A percentile compares a stretch with the other conserved stretches of the same genome.
Evolutionary conservation across 2,113 vertebrate genomes (phyloP).

Genomic region (Benitochromis conjunctus): DNA sequence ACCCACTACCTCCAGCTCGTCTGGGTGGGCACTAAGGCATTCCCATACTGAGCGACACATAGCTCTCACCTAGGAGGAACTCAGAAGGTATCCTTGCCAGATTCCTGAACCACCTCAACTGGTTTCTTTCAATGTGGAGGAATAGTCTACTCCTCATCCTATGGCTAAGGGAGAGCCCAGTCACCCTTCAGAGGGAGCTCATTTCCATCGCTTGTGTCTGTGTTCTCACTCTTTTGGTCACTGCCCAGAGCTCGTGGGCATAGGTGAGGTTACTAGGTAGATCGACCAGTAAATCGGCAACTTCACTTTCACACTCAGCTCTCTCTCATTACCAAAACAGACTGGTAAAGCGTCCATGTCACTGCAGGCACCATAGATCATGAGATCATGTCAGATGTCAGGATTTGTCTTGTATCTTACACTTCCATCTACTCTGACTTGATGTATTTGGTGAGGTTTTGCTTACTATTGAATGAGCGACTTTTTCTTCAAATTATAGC

Average conservation of each 20-base stretch:
- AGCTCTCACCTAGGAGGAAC: not conserved
- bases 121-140: not conserved
- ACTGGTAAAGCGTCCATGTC: not conserved
- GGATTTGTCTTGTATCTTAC: not conserved
- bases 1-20: no score
- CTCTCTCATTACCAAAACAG: not conserved
- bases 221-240: not conserved
- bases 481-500: not conserved
- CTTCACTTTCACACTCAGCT: not conserved
- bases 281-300: not conserved
- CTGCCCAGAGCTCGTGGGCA: not conserved
- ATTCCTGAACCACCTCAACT: not conserved
- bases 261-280: not conserved
- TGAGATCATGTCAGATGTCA: not conserved
- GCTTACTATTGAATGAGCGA: not conserved
- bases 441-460: not conserved
- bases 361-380: no score
- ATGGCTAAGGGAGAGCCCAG: not conserved
- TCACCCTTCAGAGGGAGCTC: not conserved
- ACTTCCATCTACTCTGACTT: not conserved
- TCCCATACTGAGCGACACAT: not conserved
- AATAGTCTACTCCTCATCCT: not conserved
- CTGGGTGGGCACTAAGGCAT: not conserved
- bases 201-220: not conserved
- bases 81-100: not conserved